A percentile compares a stretch with the other conserved stretches of the same genome.
Conservation (phyloP, 2,888 invertebrate genomes). For the Pyrocoelia pectoralis region DNA sequence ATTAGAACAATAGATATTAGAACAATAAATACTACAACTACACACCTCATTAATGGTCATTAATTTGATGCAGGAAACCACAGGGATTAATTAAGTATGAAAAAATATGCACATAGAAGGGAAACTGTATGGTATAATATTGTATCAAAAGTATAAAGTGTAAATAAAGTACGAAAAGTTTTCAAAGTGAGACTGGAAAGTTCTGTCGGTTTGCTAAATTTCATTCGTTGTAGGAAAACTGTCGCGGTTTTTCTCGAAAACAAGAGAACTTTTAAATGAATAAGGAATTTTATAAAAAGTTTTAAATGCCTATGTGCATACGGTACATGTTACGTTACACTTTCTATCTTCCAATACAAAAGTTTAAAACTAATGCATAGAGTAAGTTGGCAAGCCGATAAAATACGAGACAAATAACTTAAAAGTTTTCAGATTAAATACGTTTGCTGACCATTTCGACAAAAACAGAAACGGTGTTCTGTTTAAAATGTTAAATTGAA, state of each 20-base stretch:
- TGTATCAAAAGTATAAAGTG: not conserved
- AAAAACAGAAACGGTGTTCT: not conserved
- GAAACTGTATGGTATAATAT: too few relatives aligned
- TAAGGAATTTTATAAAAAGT: conserved; percentile 28
- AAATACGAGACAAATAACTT: conserved; percentile 21
- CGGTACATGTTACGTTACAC: not conserved
- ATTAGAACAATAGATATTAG: too few relatives aligned
- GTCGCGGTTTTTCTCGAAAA: conserved; percentile 19
- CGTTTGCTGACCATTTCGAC: not conserved
- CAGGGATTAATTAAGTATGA: too few relatives aligned
- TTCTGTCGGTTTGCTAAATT: conserved; percentile 15
- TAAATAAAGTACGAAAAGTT: not conserved
- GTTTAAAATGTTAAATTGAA: not conserved
- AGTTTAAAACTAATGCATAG: not conserved
- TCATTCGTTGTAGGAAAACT: conserved; percentile 14
- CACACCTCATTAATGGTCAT: too few relatives aligned
- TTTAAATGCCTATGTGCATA: conserved; percentile 13
- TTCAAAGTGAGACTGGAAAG: not conserved
- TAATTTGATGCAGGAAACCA: too few relatives aligned
- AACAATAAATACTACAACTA: too few relatives aligned
- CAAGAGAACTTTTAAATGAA: conserved; percentile 25
- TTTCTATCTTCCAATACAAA: not conserved
- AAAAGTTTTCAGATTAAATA: not conserved
- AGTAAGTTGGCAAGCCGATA: conserved; percentile 18
- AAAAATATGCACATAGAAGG: too few relatives aligned